phyloP scores from a whole-genome alignment of 2,888 invertebrate genomes.

The Chesias legatella region DNA sequence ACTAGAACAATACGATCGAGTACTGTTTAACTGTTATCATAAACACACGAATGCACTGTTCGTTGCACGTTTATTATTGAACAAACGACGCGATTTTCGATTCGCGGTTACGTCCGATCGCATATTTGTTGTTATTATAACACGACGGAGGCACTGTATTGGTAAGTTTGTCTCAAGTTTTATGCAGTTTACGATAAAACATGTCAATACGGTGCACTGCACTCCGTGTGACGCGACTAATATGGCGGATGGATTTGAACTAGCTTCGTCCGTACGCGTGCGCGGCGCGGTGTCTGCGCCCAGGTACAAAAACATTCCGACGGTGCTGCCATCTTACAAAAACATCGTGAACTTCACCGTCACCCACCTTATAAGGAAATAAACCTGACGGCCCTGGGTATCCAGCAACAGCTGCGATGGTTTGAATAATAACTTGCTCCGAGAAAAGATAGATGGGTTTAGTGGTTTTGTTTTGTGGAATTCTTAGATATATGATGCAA shows the following conservation, averaged over 20 bases:
- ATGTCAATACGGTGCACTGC: slow-evolving; percentile 75
- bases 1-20: slow-evolving; percentile 69
- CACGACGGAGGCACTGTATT: slow-evolving; percentile 59
- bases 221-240: slow-evolving; percentile 79
- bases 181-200: slow-evolving; percentile 74
- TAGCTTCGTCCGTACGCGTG: slow-evolving; percentile 58
- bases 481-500: too few species aligned
- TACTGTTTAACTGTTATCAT: slow-evolving; percentile 75
- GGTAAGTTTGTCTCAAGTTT: slow-evolving; percentile 62
- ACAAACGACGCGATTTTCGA: slow-evolving; percentile 63
- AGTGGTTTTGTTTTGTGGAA: not conserved
- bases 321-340: slow-evolving; percentile 48
- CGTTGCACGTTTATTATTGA: slow-evolving; percentile 72
- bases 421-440: not conserved
- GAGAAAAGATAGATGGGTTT: slow-evolving; percentile 28
- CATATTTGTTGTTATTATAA: slow-evolving; percentile 62
- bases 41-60: slow-evolving; percentile 77
- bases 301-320: slow-evolving; percentile 62
- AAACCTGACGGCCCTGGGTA: not conserved
- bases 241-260: slow-evolving; percentile 79
- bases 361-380: slow-evolving; percentile 23
- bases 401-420: not conserved
- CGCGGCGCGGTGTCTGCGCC: slow-evolving; percentile 46
- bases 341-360: slow-evolving; percentile 32
- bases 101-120: slow-evolving; percentile 56